Base-by-base conservation (phyloP, 2,888 invertebrate genomes). In the Idaea aversata region DNA sequence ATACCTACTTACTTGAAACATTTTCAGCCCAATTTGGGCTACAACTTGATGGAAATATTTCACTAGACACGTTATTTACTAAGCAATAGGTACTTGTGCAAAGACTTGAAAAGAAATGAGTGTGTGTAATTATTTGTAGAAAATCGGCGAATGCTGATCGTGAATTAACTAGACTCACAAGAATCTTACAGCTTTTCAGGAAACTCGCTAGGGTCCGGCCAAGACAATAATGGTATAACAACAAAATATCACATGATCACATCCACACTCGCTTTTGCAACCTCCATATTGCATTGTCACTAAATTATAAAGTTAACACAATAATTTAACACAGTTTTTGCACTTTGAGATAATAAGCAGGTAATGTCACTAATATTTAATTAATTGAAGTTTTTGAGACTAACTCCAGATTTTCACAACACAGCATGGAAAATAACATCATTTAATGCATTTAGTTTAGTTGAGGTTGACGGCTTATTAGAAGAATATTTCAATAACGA, bases 391-490 rank as follows among this genome's bases (percentile, higher is more conserved):
- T 25, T 34, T 34, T 35, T 16, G 58, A 35, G 10, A 60, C 34
- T 16, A n/a, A 57, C 57, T 15, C 47, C 57, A 7, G 25, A 16
- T 59, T 16, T 5, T 16, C 74, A 66, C 38, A 38, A 62, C 63
- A 74, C 72, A 74, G 88, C 88, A 88, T 88, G 88, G 78, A 74
- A 77, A 80, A 67, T 80, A 79, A 85, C 77, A 74, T 68, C 76
- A 79, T 82, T 70, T 71, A 69, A 70, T 79, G 88, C 85, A 85
- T 85, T 78, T 87, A 87, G 86, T 78, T 77, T 85, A 82, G 84
- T 77, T 76, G 68, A 83, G 77, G 76, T 68, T 75, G 86, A 80
- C 75, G 79, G 85, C 88, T 89, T 85, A 10, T 79, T 89, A 88
- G 85, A 82, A n/a, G 69, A 78, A 77, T 47, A 75, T 75, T 72